Evolutionary conservation across 2,113 vertebrate species (phyloP), one percentile per base, ranked within the genome.

Genomic region (Antechinus flavipes): DNA sequence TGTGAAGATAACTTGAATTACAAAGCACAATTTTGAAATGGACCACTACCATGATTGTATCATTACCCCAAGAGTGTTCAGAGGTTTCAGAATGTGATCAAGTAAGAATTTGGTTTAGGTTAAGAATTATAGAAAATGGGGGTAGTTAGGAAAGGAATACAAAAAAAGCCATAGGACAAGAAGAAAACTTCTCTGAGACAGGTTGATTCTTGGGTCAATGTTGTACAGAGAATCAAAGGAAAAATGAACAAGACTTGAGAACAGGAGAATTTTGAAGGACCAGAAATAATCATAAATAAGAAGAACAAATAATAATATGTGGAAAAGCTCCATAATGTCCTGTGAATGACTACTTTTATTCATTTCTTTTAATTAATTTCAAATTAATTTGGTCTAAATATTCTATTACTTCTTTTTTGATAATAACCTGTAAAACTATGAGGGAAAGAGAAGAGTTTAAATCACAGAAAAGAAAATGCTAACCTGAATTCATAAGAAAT

Each of bases 401-500:
- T 25, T 1, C 14, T 92, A 35, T 24, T 27, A 89, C 53, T 91
- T 92, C 10, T 92, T n/a, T 14, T 90, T 52, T 2, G 49, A 42
- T 84, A 84, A 14, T 76, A 54, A 27, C 1, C 42, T 55, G 12
- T 12, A 50, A 89, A 93, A 93, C 4, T 89, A 23, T 23, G n/a
- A 93, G 53, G 35, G 25, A 68, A 93, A 90, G 91, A 7, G 25
- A 89, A 93, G 90, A 26, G 0, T 30, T 93, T 76, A 91, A 94
- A 89, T 46, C 84, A 2, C 22, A 90, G 52, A 68, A 35, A 35
- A 95, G 5, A 52, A 93, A 91, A 22, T 89, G 19, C 5, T 42
- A 61, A 94, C 92, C 52, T 94, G 90, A 94, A 92, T 90, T 96
- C 25, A 91, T 0, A 61, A 95, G 61, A 54, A 0, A 30, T 68